Evolutionary conservation across 2,113 vertebrate species (phyloP), one percentile per base, ranked within the genome.

Genomic region (Thomomys bottae): DNA sequence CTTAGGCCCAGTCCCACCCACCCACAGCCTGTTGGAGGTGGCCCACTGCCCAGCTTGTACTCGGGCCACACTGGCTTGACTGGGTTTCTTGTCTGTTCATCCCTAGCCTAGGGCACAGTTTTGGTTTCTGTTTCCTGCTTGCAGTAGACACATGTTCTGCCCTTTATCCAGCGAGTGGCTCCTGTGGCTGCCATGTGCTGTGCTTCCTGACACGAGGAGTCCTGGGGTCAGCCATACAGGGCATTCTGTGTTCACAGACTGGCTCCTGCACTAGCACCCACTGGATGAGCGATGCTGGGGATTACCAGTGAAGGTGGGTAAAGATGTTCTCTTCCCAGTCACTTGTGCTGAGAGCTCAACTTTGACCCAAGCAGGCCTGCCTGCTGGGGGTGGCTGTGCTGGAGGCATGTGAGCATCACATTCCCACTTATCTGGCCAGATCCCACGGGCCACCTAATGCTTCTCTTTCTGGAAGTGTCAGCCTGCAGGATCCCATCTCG

Each of bases 221-320:
- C 77, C 17, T 42, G 36, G 5, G 6, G n/a, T 6, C 4, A 42
- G 36, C 26, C 10, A 3, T 23, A 54, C 2, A 32, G 23, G 34
- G 28, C 8, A 14, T 8, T 42, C 36, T 72, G 36, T 8, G 12
- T 32, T 49, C 4, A 17, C 21, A 28, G 83, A 14, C 20, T 15
- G 23, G 24, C 49, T 54, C 49, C 49, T 54, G 17, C 12, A 54
- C 49, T 54, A 15, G 49, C 14, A 15, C 17, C 11, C 49, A 54
- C 49, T 67, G 34, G 42, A 17, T 12, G 8, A 6, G 20, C 45
- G 2, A 17, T 11, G 63, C 72, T 49, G 9, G 5, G 42, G 21
- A 21, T 2, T 8, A 36, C 34, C 63, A 67, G 5, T 5, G 1
- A 77, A 57, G 8, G 1, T 0, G 2, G 36, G 17, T 2, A n/a